A percentile compares a stretch with the other conserved stretches of the same genome.
Evolutionary conservation across 2,888 invertebrate species (phyloP).

Genomic region (Rhamnusium bicolor): DNA sequence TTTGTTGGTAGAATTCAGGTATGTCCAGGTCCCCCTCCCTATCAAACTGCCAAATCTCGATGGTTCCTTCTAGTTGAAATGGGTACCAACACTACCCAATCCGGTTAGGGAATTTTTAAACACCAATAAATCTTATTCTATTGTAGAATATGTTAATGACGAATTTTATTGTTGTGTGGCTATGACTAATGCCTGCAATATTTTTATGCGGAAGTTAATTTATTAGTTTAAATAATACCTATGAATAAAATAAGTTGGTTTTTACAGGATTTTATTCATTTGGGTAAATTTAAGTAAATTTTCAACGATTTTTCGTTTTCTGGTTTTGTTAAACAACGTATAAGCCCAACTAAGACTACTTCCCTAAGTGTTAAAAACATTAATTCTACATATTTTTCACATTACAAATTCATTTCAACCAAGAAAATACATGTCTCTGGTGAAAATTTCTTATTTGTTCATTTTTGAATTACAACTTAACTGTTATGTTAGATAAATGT

Average conservation of each 20-base stretch:
- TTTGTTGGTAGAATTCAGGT: constrained; percentile 42
- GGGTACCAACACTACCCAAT: constrained; percentile 23
- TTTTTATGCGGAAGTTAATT: neutral
- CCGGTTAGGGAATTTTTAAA: constrained; percentile 21
- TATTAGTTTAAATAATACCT: neutral
- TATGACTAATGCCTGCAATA: constrained; percentile 1
- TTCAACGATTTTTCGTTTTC: no score
- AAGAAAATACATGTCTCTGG: no score
- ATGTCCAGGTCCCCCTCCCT: constrained; percentile 20
- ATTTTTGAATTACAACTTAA: no score
- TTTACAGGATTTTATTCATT: neutral
- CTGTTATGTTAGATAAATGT: no score
- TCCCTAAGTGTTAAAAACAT: no score
- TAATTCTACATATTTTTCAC: no score
- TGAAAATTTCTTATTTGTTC: no score
- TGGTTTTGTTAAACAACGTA: no score
- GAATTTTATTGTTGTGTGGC: constrained; percentile 9
- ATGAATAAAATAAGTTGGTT: neutral
- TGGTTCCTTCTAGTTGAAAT: constrained; percentile 36
- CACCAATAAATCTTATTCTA: constrained; percentile 27
- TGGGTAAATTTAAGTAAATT: neutral
- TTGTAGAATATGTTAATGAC: constrained; percentile 12
- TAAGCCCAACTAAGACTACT: no score
- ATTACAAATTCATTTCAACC: no score
- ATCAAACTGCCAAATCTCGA: constrained; percentile 30